Evolutionary conservation across 1,140 invertebrate species (phyloP).

Genomic region (Gryon sp.): DNA sequence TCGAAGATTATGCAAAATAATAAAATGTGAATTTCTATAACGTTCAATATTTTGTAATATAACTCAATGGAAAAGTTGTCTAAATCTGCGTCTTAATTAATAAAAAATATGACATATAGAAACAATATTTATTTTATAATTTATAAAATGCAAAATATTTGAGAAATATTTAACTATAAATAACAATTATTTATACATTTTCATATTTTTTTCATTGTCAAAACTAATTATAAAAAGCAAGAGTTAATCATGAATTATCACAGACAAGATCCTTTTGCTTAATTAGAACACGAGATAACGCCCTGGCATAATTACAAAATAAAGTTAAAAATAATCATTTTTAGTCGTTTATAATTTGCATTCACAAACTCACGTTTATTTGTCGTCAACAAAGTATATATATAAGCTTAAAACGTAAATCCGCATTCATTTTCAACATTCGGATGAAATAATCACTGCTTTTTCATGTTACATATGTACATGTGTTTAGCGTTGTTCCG

Average conservation of each 20-base stretch:
- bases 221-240: slow-evolving; percentile 7
- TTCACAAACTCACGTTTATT: slow-evolving; percentile 21
- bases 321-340: slow-evolving; percentile 16
- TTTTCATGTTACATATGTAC: too few relatives aligned
- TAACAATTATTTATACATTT: background rate
- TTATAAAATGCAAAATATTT: too few relatives aligned
- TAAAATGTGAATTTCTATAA: too few relatives aligned
- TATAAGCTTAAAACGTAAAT: slow-evolving; percentile 23
- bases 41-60: too few relatives aligned
- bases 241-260: slow-evolving; percentile 19
- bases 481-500: too few relatives aligned
- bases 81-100: too few relatives aligned
- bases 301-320: slow-evolving; percentile 16
- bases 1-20: too few relatives aligned
- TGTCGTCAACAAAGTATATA: slow-evolving; percentile 11
- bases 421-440: slow-evolving; percentile 9
- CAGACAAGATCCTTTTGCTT: slow-evolving; percentile 14
- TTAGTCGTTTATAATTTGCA: slow-evolving; percentile 9
- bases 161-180: too few relatives aligned
- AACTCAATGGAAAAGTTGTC: too few relatives aligned
- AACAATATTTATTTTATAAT: too few relatives aligned
- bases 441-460: too few relatives aligned
- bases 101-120: too few relatives aligned
- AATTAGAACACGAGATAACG: slow-evolving; percentile 23
- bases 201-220: background rate